These are phyloP conservation scores for Fregetta grallaria DNA, from an alignment of 2,113 vertebrate species.

Conservation along the genomic window DNA sequence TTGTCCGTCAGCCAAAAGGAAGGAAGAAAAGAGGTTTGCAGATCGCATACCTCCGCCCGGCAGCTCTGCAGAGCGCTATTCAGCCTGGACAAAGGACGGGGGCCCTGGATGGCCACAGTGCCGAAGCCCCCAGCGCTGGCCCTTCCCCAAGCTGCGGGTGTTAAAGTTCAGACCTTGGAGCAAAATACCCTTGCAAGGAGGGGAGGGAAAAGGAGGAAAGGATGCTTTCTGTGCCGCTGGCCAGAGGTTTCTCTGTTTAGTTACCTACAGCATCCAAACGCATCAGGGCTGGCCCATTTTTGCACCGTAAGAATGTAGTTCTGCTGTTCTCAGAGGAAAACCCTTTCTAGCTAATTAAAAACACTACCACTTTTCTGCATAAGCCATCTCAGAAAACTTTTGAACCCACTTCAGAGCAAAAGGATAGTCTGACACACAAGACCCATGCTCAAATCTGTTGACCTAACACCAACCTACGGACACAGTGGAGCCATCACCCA, in stretches of 20 bases:
- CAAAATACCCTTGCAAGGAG: neutral
- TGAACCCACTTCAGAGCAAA: neutral
- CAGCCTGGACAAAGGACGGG: neutral
- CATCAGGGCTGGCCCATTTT: neutral
- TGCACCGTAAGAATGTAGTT: neutral
- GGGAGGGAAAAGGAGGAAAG: neutral
- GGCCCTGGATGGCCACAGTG: neutral
- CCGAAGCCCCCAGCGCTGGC: neutral
- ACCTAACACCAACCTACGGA: accelerated
- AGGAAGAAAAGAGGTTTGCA: slow-evolving; percentile 2
- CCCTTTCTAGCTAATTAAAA: neutral
- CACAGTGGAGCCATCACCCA: accelerated
- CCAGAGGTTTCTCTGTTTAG: neutral
- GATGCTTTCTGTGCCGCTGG: neutral
- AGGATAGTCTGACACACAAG: neutral
- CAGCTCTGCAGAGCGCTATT: neutral
- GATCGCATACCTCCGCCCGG: neutral
- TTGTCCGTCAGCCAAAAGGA: neutral
- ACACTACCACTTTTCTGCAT: neutral
- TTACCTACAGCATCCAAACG: neutral
- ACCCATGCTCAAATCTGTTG: neutral
- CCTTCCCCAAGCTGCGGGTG: neutral
- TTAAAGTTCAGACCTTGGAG: neutral
- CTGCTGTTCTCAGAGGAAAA: neutral
- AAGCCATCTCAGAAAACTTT: neutral